Conservation (phyloP, 1,140 invertebrate genomes). For the Aphelenchoides avenae region DNA sequence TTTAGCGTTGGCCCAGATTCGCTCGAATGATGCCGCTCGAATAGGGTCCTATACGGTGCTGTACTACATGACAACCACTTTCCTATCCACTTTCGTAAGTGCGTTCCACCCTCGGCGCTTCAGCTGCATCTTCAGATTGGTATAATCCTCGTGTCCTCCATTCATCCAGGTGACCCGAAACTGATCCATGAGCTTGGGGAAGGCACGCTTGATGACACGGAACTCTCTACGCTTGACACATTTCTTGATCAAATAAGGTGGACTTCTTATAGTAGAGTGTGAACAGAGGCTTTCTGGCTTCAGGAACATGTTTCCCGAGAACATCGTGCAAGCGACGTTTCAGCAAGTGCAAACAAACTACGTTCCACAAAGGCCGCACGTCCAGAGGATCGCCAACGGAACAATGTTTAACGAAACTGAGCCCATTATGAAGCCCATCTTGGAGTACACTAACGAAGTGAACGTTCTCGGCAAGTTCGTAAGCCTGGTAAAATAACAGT, state of each 20-base stretch:
- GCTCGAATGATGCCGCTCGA: conserved; percentile 61
- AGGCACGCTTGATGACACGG: conserved; percentile 63
- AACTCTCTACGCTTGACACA: conserved; percentile 79
- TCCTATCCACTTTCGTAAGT: conserved; percentile 76
- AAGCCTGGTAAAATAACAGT: not conserved
- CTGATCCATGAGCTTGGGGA: conserved; percentile 60
- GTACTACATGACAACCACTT: conserved; percentile 84
- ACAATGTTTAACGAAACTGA: not conserved
- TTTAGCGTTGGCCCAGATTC: conserved; percentile 57
- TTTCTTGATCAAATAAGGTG: conserved; percentile 87
- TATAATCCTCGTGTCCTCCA: conserved; percentile 76
- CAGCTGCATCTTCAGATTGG: conserved; percentile 61
- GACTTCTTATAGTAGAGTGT: not conserved
- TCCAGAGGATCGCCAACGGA: conserved; percentile 5
- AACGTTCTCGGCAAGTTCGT: conserved; percentile 60
- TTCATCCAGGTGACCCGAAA: conserved; percentile 72
- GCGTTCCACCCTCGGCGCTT: too few species aligned
- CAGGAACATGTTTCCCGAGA: conserved; percentile 54
- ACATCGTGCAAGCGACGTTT: conserved; percentile 52
- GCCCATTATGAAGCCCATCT: conserved; percentile 38
- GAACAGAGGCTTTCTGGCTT: conserved; percentile 5
- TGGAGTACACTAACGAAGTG: conserved; percentile 60
- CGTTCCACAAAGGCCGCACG: conserved; percentile 30
- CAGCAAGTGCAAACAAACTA: conserved; percentile 54
- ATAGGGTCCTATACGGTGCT: conserved; percentile 74